A percentile compares a stretch with the other conserved stretches of the same genome.
Conservation (phyloP, 2,113 vertebrate genomes). For the Scartelaos histophorus region DNA sequence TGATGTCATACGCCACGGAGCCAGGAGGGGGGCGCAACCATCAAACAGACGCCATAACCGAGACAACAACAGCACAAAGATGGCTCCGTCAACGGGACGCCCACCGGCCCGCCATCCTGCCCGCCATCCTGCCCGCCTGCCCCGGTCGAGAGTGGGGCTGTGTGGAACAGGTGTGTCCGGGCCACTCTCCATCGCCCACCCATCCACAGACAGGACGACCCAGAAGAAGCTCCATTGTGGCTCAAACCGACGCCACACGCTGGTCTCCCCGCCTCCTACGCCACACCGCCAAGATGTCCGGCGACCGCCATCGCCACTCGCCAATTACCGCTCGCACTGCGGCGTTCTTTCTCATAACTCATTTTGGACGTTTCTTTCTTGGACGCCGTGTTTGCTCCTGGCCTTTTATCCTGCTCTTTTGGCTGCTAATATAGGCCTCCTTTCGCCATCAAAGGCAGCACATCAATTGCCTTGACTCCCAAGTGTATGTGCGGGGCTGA, state of each 20-base stretch:
- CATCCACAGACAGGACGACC: conserved; percentile 52
- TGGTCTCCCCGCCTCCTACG: conserved; percentile 50
- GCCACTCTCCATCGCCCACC: conserved; percentile 32
- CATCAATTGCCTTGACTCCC: conserved; percentile 80
- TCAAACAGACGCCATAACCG: conserved; percentile 74
- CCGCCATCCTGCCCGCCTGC: not conserved
- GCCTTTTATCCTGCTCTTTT: conserved; percentile 74
- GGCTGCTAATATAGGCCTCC: conserved; percentile 73
- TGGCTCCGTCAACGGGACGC: conserved; percentile 70
- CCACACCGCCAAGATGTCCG: conserved; percentile 51
- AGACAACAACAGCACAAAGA: conserved; percentile 79
- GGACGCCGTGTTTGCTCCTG: conserved; percentile 50
- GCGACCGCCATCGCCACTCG: conserved; percentile 51
- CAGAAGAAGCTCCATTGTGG: conserved; percentile 34
- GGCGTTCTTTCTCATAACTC: conserved; percentile 57
- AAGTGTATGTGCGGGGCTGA: conserved; percentile 72
- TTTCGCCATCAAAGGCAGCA: conserved; percentile 78
- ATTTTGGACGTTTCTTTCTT: conserved; percentile 59
- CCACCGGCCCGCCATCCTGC: conserved; percentile 48
- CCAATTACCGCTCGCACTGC: conserved; percentile 49
- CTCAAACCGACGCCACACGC: conserved; percentile 43
- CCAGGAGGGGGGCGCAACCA: conserved; percentile 66
- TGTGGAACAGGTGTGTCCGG: conserved; percentile 9
- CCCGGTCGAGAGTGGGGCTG: conserved; percentile 21
- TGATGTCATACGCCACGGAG: conserved; percentile 75